These are phyloP conservation scores for Urocitellus parryii DNA, from an alignment of 2,113 vertebrate genomes.

Conservation along the genomic window DNA sequence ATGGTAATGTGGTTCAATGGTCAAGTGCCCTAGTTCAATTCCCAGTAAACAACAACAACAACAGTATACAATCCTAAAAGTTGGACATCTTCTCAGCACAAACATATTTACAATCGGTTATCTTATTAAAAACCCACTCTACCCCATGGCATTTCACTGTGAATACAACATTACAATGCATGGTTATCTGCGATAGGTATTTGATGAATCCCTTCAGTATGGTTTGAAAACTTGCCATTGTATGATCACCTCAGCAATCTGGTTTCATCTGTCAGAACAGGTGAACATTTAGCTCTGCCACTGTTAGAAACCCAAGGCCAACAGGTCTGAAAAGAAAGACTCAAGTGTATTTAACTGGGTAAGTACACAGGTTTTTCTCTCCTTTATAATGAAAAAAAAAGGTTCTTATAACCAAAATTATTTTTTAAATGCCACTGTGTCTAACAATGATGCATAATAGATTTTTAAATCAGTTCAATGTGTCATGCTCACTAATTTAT, in stretches of 20 bases:
- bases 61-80: background rate
- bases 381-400: background rate
- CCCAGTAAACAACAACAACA: too few species aligned
- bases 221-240: background rate
- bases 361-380: background rate
- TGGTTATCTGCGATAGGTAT: fast-evolving
- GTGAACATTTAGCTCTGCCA: background rate
- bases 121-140: background rate
- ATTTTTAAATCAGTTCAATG: background rate
- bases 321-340: background rate
- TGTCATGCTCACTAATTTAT: background rate
- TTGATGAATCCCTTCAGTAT: background rate
- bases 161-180: fast-evolving
- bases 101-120: background rate
- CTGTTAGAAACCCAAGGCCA: background rate
- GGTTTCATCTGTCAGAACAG: background rate
- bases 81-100: background rate
- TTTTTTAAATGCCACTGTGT: background rate
- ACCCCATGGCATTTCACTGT: too few species aligned
- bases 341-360: background rate
- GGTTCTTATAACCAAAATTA: background rate
- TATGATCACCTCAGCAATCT: too few species aligned
- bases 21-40: too few species aligned
- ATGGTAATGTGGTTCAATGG: too few species aligned
- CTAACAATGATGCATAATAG: background rate